Conservation (phyloP, 2,113 vertebrate genomes). For the Picathartes gymnocephalus region DNA sequence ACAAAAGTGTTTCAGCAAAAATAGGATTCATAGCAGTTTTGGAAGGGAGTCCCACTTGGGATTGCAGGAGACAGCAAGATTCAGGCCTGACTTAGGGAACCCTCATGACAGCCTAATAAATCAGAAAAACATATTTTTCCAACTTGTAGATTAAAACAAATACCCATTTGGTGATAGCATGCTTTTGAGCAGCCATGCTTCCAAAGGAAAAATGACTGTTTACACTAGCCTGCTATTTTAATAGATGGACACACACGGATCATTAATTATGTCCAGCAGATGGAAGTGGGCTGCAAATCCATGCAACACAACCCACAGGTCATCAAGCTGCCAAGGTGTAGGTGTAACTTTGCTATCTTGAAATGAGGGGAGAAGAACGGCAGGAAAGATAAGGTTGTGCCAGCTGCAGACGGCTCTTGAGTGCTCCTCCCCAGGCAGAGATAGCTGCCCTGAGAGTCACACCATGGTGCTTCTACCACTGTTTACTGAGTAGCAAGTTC, state of each 20-base stretch:
- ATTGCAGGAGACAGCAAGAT: not conserved
- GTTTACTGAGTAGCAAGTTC: not conserved
- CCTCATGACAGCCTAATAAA: conserved; percentile 5
- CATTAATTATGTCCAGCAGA: conserved; percentile 16
- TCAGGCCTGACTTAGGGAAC: not conserved
- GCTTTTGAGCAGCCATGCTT: not conserved
- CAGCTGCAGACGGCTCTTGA: not conserved
- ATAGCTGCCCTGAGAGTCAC: not conserved
- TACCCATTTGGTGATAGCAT: conserved; percentile 13
- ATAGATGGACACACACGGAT: not conserved
- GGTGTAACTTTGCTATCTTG: not conserved
- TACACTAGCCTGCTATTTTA: not conserved
- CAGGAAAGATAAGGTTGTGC: not conserved
- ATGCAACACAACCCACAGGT: not conserved
- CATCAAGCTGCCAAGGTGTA: not conserved
- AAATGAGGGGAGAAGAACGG: not conserved
- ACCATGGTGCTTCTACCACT: not conserved
- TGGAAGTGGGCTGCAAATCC: not conserved
- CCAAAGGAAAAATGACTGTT: not conserved
- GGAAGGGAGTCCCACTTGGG: not conserved
- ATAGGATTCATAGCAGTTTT: not conserved
- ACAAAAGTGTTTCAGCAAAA: not conserved
- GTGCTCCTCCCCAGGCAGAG: not conserved
- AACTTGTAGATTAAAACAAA: conserved; percentile 46
- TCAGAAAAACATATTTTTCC: not conserved